Conservation (phyloP, 2,113 vertebrate species). For the Crotalus helleri region DNA sequence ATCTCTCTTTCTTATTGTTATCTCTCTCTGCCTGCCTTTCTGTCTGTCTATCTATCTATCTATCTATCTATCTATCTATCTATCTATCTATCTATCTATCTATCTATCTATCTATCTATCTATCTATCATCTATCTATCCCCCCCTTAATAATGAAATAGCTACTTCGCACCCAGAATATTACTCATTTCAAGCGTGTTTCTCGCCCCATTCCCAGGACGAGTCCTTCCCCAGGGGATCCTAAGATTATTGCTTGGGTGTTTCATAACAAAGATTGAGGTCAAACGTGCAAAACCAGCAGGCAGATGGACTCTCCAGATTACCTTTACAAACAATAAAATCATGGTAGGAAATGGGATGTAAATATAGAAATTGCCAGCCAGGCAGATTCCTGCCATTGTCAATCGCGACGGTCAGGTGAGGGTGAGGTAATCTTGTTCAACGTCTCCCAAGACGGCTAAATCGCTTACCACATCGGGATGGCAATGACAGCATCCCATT, state of each 20-base stretch:
- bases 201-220: neutral
- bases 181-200: neutral
- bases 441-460: neutral
- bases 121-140: no score
- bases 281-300: neutral
- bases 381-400: neutral
- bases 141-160: neutral
- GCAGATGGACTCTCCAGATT: neutral
- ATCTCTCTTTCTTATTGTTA: no score
- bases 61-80: no score
- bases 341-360: neutral
- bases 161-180: neutral
- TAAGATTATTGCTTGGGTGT: neutral
- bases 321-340: neutral
- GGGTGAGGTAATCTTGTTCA: neutral
- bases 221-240: neutral
- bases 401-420: neutral
- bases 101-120: no score
- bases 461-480: neutral
- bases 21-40: no score
- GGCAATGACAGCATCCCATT: neutral
- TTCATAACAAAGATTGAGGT: neutral
- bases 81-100: no score
- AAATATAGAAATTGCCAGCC: neutral
- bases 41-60: no score